These are phyloP conservation scores for Tachina lurida DNA, from an alignment of 2,888 invertebrate genomes.

Conservation along the genomic window DNA sequence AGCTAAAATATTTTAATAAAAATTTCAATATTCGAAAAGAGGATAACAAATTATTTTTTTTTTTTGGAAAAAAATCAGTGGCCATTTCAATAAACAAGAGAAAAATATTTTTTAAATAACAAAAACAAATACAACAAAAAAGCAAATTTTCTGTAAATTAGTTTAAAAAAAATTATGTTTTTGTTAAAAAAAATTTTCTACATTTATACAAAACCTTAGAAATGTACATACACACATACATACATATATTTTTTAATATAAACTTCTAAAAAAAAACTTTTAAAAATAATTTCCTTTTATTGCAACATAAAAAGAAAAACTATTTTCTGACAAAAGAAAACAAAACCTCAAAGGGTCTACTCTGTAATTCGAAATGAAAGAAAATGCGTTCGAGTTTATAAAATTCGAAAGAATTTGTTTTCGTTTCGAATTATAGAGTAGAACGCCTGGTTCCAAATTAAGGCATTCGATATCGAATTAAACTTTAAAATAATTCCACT, in stretches of 20 bases:
- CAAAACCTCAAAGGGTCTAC: not conserved
- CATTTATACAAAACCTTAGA: slow-evolving; percentile 23
- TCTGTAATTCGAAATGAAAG: not conserved
- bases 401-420: no score
- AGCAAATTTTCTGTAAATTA: slow-evolving; percentile 59
- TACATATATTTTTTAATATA: slow-evolving; percentile 7
- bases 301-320: slow-evolving; percentile 29
- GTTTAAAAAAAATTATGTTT: slow-evolving; percentile 44
- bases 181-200: not conserved
- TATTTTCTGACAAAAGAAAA: slow-evolving; percentile 15
- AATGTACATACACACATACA: slow-evolving; percentile 27
- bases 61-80: slow-evolving; percentile 68
- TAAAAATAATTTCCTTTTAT: slow-evolving; percentile 35
- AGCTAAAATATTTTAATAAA: slow-evolving; percentile 81
- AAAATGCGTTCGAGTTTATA: no score
- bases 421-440: no score
- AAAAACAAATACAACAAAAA: slow-evolving; percentile 36
- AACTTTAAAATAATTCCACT: no score
- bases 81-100: slow-evolving; percentile 71
- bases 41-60: no score
- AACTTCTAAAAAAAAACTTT: not conserved
- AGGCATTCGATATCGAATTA: no score
- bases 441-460: no score
- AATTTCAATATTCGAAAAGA: slow-evolving; percentile 19
- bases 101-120: slow-evolving; percentile 32